phyloP scores from a whole-genome alignment of 2,888 invertebrate genomes.

The Conchocele bisecta region DNA sequence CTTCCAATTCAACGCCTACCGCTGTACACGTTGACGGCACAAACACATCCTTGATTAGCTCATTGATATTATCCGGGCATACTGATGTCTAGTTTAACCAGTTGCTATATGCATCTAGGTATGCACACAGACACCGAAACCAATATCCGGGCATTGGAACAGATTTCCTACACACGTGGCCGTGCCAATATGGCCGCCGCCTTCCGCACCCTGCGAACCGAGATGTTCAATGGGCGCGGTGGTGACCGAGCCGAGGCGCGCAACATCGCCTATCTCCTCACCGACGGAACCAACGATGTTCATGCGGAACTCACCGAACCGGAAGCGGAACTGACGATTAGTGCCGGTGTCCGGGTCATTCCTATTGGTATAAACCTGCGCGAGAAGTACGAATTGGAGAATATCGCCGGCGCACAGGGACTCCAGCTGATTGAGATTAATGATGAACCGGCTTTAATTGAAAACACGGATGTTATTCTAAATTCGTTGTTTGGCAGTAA shows the following conservation, averaged over 20 bases:
- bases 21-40: too few relatives aligned
- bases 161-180: conserved; percentile 71
- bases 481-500: conserved; percentile 58
- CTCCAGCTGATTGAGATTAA: conserved; percentile 65
- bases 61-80: too few relatives aligned
- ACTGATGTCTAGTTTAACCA: too few relatives aligned
- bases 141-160: conserved; percentile 65
- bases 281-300: conserved; percentile 76
- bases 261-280: conserved; percentile 77
- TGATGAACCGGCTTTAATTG: conserved; percentile 53
- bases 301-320: conserved; percentile 70
- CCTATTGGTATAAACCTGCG: conserved; percentile 74
- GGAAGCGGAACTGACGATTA: conserved; percentile 76
- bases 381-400: conserved; percentile 70
- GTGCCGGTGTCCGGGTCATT: conserved; percentile 74
- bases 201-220: conserved; percentile 63
- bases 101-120: too few relatives aligned
- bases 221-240: conserved; percentile 70
- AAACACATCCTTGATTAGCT: too few relatives aligned
- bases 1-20: too few relatives aligned
- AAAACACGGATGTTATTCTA: conserved; percentile 58
- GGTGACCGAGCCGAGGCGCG: conserved; percentile 73
- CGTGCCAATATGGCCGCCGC: conserved; percentile 78
- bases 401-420: conserved; percentile 71
- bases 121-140: conserved; percentile 66